Evolutionary conservation across 1,140 invertebrate species (phyloP).

Genomic region (Drusus annulatus): DNA sequence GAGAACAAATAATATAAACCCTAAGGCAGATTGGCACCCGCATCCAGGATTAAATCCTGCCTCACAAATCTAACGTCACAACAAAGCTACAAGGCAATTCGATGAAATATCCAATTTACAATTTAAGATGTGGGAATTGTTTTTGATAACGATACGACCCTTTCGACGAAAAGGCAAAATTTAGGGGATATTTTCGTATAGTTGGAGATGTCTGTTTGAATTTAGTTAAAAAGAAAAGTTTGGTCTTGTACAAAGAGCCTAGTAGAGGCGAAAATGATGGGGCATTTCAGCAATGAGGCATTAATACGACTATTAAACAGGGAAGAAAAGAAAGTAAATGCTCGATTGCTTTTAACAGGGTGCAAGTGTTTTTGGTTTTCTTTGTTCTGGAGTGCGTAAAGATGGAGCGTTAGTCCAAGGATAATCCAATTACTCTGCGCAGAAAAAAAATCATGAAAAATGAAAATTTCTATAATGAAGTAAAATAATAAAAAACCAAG

Average conservation of each 20-base stretch:
- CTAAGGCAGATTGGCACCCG: slow-evolving; percentile 43
- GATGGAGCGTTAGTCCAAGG: not conserved
- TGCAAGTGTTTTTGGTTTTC: slow-evolving; percentile 5
- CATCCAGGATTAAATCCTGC: slow-evolving; percentile 33
- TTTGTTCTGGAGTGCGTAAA: slow-evolving; percentile 29
- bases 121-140: not conserved
- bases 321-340: slow-evolving; percentile 38
- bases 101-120: not conserved
- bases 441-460: slow-evolving; percentile 16
- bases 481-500: not conserved
- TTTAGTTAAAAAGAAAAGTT: slow-evolving; percentile 31
- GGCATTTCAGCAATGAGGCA: slow-evolving; percentile 38
- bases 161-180: not conserved
- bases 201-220: slow-evolving; percentile 10
- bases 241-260: not conserved
- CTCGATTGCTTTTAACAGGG: slow-evolving; percentile 32
- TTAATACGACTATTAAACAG: slow-evolving; percentile 29
- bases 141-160: not conserved
- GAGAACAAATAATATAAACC: slow-evolving; percentile 36
- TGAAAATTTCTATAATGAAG: slow-evolving; percentile 15
- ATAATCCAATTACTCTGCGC: slow-evolving; percentile 27
- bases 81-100: not conserved
- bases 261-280: slow-evolving; percentile 35
- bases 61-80: no score
- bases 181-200: not conserved